phyloP scores from a whole-genome alignment of 35 echinoderm and acorn worm species.

The Anneissia japonica region DNA sequence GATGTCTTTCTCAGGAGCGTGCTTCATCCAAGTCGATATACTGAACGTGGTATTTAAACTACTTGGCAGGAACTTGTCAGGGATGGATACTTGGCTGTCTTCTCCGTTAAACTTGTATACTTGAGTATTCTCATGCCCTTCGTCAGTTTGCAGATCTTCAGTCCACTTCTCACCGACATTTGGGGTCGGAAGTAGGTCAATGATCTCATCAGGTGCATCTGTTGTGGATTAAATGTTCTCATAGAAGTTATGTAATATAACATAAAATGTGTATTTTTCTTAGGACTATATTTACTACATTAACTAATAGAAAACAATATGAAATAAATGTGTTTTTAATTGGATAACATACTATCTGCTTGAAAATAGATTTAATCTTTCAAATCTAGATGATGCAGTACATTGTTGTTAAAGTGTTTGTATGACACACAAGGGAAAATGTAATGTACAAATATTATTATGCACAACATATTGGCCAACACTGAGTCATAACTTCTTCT shows the following conservation, averaged over 20 bases:
- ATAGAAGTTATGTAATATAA: not conserved
- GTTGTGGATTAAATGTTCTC: not conserved
- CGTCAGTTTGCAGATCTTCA: conserved; percentile 64
- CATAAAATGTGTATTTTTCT: not conserved
- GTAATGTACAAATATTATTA: no score
- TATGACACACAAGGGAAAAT: no score
- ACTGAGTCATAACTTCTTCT: no score
- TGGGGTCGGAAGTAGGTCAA: conserved; percentile 83
- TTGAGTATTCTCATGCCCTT: conserved; percentile 84
- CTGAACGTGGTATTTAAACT: conserved; percentile 69
- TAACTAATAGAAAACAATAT: no score
- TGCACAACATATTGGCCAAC: no score
- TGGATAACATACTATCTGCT: no score
- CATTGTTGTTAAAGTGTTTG: no score
- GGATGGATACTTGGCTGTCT: conserved; percentile 51
- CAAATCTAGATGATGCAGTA: no score
- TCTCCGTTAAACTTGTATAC: conserved; percentile 88
- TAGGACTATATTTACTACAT: not conserved
- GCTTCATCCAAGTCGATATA: conserved; percentile 94
- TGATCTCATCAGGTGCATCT: conserved; percentile 66
- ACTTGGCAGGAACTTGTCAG: conserved; percentile 47
- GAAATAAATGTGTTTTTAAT: no score
- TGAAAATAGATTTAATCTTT: no score
- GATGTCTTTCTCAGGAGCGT: conserved; percentile 48
- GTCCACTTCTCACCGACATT: conserved; percentile 72